Conservation (phyloP, 2,113 vertebrate species). For the Aspidoscelis tigris region DNA sequence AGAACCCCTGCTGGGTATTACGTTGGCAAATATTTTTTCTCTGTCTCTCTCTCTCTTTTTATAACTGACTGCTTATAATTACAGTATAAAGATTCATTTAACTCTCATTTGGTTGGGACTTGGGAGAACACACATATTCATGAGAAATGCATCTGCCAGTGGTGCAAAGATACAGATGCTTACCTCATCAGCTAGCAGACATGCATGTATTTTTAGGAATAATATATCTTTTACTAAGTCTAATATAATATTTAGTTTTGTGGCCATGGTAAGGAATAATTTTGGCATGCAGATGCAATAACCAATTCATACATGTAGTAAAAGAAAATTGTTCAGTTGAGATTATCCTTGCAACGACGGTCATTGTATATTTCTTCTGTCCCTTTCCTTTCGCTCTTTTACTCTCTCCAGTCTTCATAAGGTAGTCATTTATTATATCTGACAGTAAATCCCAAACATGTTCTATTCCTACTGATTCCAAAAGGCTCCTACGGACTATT, state of each 20-base stretch:
- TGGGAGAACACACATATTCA: not conserved
- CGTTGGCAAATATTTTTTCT: constrained; percentile 40
- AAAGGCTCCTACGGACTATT: not conserved
- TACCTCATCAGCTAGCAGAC: not conserved
- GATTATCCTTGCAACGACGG: too few relatives aligned
- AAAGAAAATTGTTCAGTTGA: too few relatives aligned
- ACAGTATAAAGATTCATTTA: constrained; percentile 34
- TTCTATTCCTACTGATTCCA: not conserved
- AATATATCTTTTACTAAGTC: too few relatives aligned
- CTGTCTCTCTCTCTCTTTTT: constrained; percentile 35
- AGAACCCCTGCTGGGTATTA: constrained; percentile 36
- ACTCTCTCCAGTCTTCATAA: too few relatives aligned
- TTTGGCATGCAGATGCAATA: too few relatives aligned
- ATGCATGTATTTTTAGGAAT: too few relatives aligned
- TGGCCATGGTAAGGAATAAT: not conserved
- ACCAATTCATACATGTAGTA: too few relatives aligned
- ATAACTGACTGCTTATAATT: constrained; percentile 45
- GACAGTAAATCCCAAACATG: too few relatives aligned
- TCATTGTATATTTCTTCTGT: not conserved
- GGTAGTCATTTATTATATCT: too few relatives aligned
- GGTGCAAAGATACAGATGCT: too few relatives aligned
- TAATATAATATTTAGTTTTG: constrained; percentile 11
- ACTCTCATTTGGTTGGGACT: constrained; percentile 26
- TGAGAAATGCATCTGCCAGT: too few relatives aligned
- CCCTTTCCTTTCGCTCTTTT: not conserved